A percentile compares a stretch with the other conserved stretches of the same genome.
Evolutionary conservation across 2,888 invertebrate species (phyloP).

Genomic region (Drosophila kambysellisi): DNA sequence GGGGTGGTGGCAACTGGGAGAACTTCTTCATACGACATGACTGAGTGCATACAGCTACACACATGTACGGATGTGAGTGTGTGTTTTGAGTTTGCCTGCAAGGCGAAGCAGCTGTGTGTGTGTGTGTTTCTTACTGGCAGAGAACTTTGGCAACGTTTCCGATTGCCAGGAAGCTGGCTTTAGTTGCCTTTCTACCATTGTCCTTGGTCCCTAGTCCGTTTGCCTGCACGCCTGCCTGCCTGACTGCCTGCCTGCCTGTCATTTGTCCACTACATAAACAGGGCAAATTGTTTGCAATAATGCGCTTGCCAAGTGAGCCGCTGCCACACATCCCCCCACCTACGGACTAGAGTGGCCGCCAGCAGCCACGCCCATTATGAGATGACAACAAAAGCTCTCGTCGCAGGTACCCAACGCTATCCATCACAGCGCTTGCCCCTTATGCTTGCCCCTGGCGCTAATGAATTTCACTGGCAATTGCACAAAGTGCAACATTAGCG

Average conservation of each 20-base stretch:
- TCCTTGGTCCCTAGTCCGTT: conserved; percentile 47
- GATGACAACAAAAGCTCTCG: conserved; percentile 12
- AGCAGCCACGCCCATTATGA: conserved; percentile 38
- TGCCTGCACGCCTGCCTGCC: conserved; percentile 1
- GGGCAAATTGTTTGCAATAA: conserved; percentile 80
- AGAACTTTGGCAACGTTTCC: conserved; percentile 81
- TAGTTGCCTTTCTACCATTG: conserved; percentile 47
- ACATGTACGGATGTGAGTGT: conserved; percentile 27
- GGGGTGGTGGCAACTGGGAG: neutral
- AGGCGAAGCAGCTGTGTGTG: conserved; percentile 35
- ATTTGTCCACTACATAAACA: conserved; percentile 75
- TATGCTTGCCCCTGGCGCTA: conserved; percentile 40
- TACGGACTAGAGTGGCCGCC: neutral
- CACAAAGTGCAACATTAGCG: conserved; percentile 25
- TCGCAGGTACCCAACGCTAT: conserved; percentile 47
- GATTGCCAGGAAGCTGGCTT: conserved; percentile 63
- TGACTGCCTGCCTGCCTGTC: conserved; percentile 44
- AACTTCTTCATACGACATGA: conserved; percentile 23
- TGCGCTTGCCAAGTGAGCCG: conserved; percentile 70
- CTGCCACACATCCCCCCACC: neutral
- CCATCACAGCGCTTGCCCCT: conserved; percentile 1
- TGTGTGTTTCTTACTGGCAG: conserved; percentile 35
- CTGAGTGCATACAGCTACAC: conserved; percentile 48
- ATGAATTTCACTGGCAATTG: conserved; percentile 70
- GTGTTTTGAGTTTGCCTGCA: conserved; percentile 47